Conservation (phyloP, 1,140 invertebrate genomes). For the Anagrus nilaparvatae region DNA sequence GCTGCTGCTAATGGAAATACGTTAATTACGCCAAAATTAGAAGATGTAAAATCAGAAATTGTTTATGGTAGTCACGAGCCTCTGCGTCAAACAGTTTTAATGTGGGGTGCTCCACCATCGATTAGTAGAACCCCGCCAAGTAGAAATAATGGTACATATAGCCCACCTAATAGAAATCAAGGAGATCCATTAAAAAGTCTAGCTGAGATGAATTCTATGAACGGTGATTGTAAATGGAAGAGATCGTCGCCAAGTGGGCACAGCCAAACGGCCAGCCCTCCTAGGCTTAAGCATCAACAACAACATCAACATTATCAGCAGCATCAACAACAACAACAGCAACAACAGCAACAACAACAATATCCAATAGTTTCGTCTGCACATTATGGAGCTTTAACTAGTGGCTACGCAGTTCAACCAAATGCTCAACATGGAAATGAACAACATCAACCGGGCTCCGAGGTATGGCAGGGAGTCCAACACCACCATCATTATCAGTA, state of each 20-base stretch:
- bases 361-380: conserved; percentile 18
- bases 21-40: conserved; percentile 52
- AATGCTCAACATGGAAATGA: conserved; percentile 20
- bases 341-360: conserved; percentile 24
- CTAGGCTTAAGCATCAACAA: conserved; percentile 25
- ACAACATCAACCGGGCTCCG: conserved; percentile 34
- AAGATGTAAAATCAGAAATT: conserved; percentile 52
- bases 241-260: conserved; percentile 33
- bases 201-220: conserved; percentile 47
- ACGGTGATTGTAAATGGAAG: conserved; percentile 44
- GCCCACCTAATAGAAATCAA: conserved; percentile 32
- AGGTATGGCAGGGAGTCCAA: conserved; percentile 54
- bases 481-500: conserved; percentile 54
- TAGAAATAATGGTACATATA: conserved; percentile 39
- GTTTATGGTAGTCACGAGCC: conserved; percentile 46
- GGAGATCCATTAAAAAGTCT: conserved; percentile 49
- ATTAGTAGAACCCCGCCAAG: conserved; percentile 28
- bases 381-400: conserved; percentile 26
- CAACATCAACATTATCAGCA: conserved; percentile 23
- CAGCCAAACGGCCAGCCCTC: conserved; percentile 26
- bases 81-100: conserved; percentile 72
- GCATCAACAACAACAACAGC: conserved; percentile 21
- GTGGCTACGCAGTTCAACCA: conserved; percentile 30
- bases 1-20: background rate
- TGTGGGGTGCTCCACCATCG: conserved; percentile 61